These are phyloP conservation scores for Aphrocallistes beatrix DNA, from an alignment of 37 sponge, comb jelly and placozoan species.

Conservation along the genomic window DNA sequence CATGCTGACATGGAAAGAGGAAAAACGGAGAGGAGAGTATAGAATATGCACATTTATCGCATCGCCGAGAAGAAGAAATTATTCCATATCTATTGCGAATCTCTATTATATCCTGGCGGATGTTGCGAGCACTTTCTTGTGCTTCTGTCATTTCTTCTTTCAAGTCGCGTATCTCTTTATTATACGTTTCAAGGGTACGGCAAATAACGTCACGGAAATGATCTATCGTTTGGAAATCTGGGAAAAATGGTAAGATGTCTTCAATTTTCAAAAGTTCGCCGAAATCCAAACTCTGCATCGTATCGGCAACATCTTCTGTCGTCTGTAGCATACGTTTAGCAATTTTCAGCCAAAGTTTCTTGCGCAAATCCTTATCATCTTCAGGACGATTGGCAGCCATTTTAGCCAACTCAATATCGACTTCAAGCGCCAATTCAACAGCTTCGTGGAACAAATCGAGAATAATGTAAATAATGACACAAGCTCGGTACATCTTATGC, in stretches of 20 bases:
- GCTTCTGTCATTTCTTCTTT: constrained; percentile 83
- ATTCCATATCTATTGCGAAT: constrained; percentile 71
- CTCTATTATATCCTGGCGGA: constrained; percentile 80
- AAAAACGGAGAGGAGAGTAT: constrained; percentile 72
- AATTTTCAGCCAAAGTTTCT: constrained; percentile 85
- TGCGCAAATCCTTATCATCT: constrained; percentile 43
- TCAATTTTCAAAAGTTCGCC: constrained; percentile 73
- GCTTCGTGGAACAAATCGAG: constrained; percentile 85
- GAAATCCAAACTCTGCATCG: constrained; percentile 33
- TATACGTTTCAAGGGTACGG: constrained; percentile 74
- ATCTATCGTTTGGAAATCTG: constrained; percentile 82
- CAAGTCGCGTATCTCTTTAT: constrained; percentile 61
- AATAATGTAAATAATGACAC: constrained; percentile 78
- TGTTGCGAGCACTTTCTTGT: constrained; percentile 71
- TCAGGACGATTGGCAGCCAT: constrained; percentile 30
- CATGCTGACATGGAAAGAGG: constrained; percentile 88
- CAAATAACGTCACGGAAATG: constrained; percentile 96
- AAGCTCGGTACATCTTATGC: constrained; percentile 46
- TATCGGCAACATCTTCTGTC: constrained; percentile 54
- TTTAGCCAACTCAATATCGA: constrained; percentile 54
- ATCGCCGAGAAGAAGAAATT: constrained; percentile 43
- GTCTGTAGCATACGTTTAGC: constrained; percentile 74
- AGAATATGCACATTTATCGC: constrained; percentile 59
- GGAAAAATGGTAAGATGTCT: constrained; percentile 90
- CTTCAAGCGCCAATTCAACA: constrained; percentile 70